phyloP scores from a whole-genome alignment of 2,888 invertebrate genomes.

The Rhingia rostrata region DNA sequence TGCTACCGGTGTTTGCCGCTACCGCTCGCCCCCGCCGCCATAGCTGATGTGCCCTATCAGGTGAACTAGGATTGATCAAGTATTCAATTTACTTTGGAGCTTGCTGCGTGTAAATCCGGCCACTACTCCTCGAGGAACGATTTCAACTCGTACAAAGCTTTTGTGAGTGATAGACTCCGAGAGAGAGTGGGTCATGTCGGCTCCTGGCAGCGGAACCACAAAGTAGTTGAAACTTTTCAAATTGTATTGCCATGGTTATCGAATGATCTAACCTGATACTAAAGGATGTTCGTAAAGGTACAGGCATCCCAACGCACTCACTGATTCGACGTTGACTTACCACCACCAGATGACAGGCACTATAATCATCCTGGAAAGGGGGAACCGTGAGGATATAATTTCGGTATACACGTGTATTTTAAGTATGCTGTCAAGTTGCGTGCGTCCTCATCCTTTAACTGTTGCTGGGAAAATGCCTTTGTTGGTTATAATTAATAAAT shows the following conservation, averaged over 20 bases:
- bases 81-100: constrained; percentile 58
- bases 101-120: constrained; percentile 23
- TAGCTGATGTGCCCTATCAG: constrained; percentile 27
- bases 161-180: not conserved
- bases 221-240: constrained; percentile 1
- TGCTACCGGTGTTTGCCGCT: not conserved
- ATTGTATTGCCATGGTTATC: constrained; percentile 17
- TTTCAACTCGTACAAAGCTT: constrained; percentile 9
- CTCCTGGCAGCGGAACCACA: not conserved
- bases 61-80: constrained; percentile 25
- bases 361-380: no score
- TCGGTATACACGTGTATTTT: no score
- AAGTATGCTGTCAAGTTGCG: no score
- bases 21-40: not conserved
- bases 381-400: no score
- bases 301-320: not conserved
- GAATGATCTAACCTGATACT: not conserved
- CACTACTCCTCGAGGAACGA: constrained; percentile 7
- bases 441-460: no score
- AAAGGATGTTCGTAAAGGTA: not conserved
- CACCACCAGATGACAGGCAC: no score
- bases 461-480: no score
- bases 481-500: no score
- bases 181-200: not conserved
- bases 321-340: constrained; percentile 13